Percentiles rank a stretch among this genome's conserved stretches.
Evolutionary conservation across 2,888 invertebrate genomes (phyloP).

Genomic region (Standfussiana lucernea): DNA sequence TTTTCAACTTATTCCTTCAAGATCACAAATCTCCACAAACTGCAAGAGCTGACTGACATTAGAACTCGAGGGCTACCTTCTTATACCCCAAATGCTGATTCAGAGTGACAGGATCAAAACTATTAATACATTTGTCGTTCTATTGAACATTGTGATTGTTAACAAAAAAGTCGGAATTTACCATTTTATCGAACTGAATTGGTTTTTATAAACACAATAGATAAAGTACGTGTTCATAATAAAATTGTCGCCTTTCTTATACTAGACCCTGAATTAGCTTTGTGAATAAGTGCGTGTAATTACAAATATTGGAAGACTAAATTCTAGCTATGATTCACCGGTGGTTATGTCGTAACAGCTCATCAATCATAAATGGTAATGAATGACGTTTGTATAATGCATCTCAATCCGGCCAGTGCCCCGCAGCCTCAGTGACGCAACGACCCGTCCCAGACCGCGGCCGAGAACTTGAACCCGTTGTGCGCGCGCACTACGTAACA

Average conservation of each 20-base stretch:
- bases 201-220: slow-evolving; percentile 64
- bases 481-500: slow-evolving; percentile 74
- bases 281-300: slow-evolving; percentile 23
- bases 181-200: slow-evolving; percentile 72
- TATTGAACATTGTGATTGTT: slow-evolving; percentile 79
- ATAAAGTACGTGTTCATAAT: slow-evolving; percentile 60
- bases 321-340: slow-evolving; percentile 35
- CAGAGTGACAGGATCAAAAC: slow-evolving; percentile 81
- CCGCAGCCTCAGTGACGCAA: slow-evolving; percentile 81
- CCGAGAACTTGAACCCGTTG: slow-evolving; percentile 87
- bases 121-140: slow-evolving; percentile 82
- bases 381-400: slow-evolving; percentile 71
- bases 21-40: slow-evolving; percentile 61
- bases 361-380: slow-evolving; percentile 67
- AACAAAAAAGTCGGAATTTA: slow-evolving; percentile 77
- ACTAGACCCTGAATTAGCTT: slow-evolving; percentile 37
- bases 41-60: slow-evolving; percentile 73
- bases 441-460: slow-evolving; percentile 74
- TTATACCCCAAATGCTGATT: slow-evolving; percentile 82
- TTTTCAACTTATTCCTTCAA: slow-evolving; percentile 67
- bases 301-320: slow-evolving; percentile 26
- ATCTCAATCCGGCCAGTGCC: slow-evolving; percentile 84
- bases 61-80: slow-evolving; percentile 72
- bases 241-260: slow-evolving; percentile 39
- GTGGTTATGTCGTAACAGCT: slow-evolving; percentile 45